Evolutionary conservation across 1,140 invertebrate species (phyloP), one percentile per base, ranked within the genome.

Genomic region (Phymastichus coffea): DNA sequence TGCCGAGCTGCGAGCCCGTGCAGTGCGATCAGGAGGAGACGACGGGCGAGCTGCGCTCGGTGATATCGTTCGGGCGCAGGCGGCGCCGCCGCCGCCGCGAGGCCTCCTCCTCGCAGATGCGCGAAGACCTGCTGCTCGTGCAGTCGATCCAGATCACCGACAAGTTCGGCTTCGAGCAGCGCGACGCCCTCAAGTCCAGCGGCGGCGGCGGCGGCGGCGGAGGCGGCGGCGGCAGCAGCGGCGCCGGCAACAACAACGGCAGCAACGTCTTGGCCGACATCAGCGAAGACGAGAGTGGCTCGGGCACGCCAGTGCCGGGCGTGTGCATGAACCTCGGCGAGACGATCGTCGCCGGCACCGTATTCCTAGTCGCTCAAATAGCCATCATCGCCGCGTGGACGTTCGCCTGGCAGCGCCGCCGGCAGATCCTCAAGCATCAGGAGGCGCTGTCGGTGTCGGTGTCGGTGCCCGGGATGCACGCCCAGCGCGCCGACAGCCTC

Each of bases 61-160:
- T 92, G 15, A 86, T 90, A 58, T 94, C 91, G 4, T 92, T 87
- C 77, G 93, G 93, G 19, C 86, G 88, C 61, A 84, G 88, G 71
- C 84, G 89, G 64, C 82, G 82, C 61, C 41, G 67, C 79, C 79
- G 80, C 63, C 70, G 80, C 9, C 76, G 78, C 46, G 67, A 80
- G 17, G 76, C 74, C 47, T 76, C 81, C 17, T 63, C 70, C 48
- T 74, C 75, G 33, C 81, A 78, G 38, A 72, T 83, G 38, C 86
- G 87, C 56, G 91, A 94, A 67, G 90, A 94, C 72, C 85, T 95
- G 69, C 83, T 95, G 10, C 83, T 96, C 22, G 91, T 94, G 15
- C 90, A 95, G 71, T 90, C 90, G 23, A 95, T 96, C 69, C 91
- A 93, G 74, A 95, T 96, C 69, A 93, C 90, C 17, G 93, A 96